A percentile compares a stretch with the other conserved stretches of the same genome.
Evolutionary conservation across 2,797 vertebrate species (phyloP).

Genomic region (Myiotriccus ornatus): DNA sequence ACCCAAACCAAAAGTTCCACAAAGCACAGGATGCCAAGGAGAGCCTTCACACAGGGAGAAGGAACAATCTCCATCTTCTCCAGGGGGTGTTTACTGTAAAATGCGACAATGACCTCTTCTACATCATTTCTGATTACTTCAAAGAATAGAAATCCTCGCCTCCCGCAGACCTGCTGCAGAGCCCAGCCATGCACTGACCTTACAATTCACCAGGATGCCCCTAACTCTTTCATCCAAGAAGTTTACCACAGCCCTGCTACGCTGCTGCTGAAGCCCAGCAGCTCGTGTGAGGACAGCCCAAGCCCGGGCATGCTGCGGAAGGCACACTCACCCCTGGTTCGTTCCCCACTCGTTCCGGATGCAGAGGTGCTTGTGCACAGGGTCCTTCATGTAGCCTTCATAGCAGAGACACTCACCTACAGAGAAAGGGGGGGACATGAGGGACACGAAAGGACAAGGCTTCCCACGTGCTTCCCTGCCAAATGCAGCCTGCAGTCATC

Average conservation of each 20-base stretch:
- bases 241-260: rapidly evolving
- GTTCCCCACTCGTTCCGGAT: constrained; percentile 98
- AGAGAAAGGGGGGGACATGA: neutral
- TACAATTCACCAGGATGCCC: rapidly evolving
- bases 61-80: neutral
- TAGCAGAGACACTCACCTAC: constrained; percentile 95
- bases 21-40: rapidly evolving
- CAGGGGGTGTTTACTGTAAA: neutral
- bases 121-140: neutral
- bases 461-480: rapidly evolving
- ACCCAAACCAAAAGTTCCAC: neutral
- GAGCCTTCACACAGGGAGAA: rapidly evolving
- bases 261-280: neutral
- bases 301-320: rapidly evolving
- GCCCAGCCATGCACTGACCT: rapidly evolving
- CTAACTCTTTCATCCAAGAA: neutral
- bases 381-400: constrained; percentile 97
- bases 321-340: constrained; percentile 91
- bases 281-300: rapidly evolving
- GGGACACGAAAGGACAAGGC: neutral
- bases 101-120: neutral
- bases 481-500: neutral
- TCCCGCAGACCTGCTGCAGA: neutral
- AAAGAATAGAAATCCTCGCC: neutral
- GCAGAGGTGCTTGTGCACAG: constrained; percentile 96